Evolutionary conservation across 1,140 invertebrate species (phyloP).

Genomic region (Lethrus apterus): DNA sequence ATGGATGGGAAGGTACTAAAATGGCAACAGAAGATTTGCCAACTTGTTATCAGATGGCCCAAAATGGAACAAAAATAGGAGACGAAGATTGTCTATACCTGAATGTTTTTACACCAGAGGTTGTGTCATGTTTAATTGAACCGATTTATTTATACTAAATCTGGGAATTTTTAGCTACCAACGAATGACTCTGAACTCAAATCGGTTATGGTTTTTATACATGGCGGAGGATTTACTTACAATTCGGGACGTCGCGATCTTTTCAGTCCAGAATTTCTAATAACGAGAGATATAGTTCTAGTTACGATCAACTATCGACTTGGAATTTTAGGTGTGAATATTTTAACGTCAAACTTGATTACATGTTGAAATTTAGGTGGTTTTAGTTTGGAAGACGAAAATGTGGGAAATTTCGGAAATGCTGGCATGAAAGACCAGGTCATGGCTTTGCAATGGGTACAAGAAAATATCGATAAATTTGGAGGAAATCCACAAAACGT

Average conservation of each 20-base stretch:
- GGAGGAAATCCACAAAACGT: background rate
- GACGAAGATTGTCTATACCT: constrained; percentile 75
- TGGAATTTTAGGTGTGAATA: constrained; percentile 44
- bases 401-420: constrained; percentile 2
- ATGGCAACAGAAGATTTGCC: constrained; percentile 47
- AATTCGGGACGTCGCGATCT: constrained; percentile 49
- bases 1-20: constrained; percentile 47
- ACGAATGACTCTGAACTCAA: constrained; percentile 16
- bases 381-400: constrained; percentile 5
- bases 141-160: background rate
- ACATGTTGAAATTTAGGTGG: constrained; percentile 8
- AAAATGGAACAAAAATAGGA: constrained; percentile 40
- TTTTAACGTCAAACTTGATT: no score
- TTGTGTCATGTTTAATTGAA: constrained; percentile 17
- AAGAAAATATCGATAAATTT: constrained; percentile 5
- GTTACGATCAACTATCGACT: constrained; percentile 46
- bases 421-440: constrained; percentile 5
- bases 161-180: background rate
- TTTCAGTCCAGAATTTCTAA: constrained; percentile 54
- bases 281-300: constrained; percentile 48
- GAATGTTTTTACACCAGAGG: constrained; percentile 67
- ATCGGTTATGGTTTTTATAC: constrained; percentile 58
- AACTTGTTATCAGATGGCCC: constrained; percentile 31
- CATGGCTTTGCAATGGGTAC: constrained; percentile 4
- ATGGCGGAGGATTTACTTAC: constrained; percentile 52